Evolutionary conservation across 2,797 vertebrate species (phyloP).

Genomic region (Chiloscyllium punctatum): DNA sequence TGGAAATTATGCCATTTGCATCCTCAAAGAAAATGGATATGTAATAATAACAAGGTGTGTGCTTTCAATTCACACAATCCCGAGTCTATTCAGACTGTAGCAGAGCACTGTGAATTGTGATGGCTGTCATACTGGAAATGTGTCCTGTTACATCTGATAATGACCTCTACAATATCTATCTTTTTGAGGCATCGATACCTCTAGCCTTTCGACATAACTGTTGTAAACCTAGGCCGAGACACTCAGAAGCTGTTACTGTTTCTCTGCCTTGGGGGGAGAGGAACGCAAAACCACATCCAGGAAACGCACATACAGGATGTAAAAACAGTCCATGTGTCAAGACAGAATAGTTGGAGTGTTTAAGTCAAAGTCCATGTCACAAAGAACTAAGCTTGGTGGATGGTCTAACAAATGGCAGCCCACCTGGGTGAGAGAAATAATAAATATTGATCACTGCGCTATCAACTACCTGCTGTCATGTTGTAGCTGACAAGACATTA

Average conservation of each 20-base stretch:
- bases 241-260: background rate
- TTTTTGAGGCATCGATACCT: background rate
- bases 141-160: background rate
- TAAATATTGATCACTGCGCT: slow-evolving; percentile 8
- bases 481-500: slow-evolving; percentile 18
- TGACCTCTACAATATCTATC: background rate
- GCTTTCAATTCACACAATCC: background rate
- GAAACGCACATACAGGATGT: background rate
- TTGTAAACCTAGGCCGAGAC: background rate
- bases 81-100: background rate
- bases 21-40: background rate
- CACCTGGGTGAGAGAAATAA: background rate
- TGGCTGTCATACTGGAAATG: background rate
- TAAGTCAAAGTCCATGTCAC: background rate
- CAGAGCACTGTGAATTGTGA: background rate
- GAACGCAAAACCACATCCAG: background rate
- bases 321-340: background rate
- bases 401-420: background rate
- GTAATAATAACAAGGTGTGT: background rate
- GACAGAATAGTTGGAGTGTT: background rate
- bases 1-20: background rate
- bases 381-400: background rate
- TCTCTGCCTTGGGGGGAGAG: background rate
- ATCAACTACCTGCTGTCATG: slow-evolving; percentile 1
- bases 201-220: background rate